Conservation (phyloP, 92 coral and sea anemone species). For the Meandrina meandrites region DNA sequence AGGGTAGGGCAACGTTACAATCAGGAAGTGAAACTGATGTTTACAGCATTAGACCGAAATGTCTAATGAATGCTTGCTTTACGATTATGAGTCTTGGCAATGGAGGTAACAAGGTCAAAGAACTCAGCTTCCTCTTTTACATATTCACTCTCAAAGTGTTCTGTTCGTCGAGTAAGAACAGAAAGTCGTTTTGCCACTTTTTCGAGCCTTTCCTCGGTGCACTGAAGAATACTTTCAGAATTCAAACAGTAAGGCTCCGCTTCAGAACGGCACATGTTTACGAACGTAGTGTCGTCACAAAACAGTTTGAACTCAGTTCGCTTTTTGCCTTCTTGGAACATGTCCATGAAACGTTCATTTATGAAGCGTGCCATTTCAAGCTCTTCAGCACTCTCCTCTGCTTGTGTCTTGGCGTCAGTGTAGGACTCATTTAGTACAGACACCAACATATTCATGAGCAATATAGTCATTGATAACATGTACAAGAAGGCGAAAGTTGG, state of each 20-base stretch:
- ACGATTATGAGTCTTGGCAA: not conserved
- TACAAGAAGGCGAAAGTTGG: constrained; percentile 17
- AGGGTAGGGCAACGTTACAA: no score
- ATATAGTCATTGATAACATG: constrained; percentile 17
- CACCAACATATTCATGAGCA: constrained; percentile 47
- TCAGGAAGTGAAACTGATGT: no score
- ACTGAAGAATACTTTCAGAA: constrained; percentile 15
- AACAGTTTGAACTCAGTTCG: constrained; percentile 5
- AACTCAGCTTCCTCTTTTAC: constrained; percentile 14
- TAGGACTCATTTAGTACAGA: constrained; percentile 54
- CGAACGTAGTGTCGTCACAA: constrained; percentile 18
- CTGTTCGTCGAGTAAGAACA: constrained; percentile 15
- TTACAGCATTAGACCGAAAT: no score
- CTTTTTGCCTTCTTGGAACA: not conserved
- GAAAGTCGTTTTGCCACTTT: constrained; percentile 1
- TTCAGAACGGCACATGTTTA: constrained; percentile 33
- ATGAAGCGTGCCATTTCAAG: constrained; percentile 53
- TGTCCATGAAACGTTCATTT: constrained; percentile 16
- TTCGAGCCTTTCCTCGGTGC: constrained; percentile 16
- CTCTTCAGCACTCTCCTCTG: constrained; percentile 33
- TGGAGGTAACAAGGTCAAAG: not conserved
- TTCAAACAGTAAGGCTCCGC: constrained; percentile 37
- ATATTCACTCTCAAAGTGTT: not conserved
- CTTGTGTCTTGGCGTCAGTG: constrained; percentile 31
- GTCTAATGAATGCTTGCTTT: no score